phyloP scores from a whole-genome alignment of 2,888 invertebrate genomes.

The Cylindroiulus punctatus region DNA sequence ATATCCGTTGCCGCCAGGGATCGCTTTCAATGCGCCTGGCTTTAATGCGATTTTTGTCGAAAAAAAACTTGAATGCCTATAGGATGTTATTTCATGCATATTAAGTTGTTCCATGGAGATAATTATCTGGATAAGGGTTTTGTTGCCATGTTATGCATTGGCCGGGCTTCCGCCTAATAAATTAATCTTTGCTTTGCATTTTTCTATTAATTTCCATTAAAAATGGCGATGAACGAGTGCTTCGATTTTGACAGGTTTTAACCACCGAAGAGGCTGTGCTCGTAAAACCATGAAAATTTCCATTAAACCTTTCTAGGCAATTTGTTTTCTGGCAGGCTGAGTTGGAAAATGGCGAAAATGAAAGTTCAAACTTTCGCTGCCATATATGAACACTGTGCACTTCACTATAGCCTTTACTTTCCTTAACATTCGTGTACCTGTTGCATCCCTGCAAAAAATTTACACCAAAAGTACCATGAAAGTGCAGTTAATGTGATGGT shows the following conservation, averaged over 20 bases:
- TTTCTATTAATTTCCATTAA: slow-evolving; percentile 25
- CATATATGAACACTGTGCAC: too few relatives aligned
- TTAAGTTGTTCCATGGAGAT: not conserved
- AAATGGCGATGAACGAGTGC: slow-evolving; percentile 4
- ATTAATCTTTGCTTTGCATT: slow-evolving; percentile 17
- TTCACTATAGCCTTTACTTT: too few relatives aligned
- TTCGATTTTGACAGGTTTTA: not conserved
- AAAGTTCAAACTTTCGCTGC: not conserved
- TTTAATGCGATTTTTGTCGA: not conserved
- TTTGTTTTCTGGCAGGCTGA: not conserved
- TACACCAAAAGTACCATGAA: too few relatives aligned
- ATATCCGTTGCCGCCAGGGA: not conserved
- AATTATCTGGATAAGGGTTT: slow-evolving; percentile 16
- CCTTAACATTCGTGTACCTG: too few relatives aligned
- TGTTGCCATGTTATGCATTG: not conserved
- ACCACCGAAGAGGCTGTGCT: not conserved
- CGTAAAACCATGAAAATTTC: not conserved
- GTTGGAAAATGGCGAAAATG: not conserved
- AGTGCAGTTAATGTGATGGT: too few relatives aligned
- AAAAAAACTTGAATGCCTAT: slow-evolving; percentile 7
- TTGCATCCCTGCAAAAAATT: too few relatives aligned
- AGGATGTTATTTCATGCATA: slow-evolving; percentile 23
- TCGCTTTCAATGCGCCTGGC: not conserved
- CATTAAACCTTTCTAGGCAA: not conserved
- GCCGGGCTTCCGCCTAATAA: not conserved